Conservation (phyloP, 2,888 invertebrate genomes). For the Nebria brevicollis region DNA sequence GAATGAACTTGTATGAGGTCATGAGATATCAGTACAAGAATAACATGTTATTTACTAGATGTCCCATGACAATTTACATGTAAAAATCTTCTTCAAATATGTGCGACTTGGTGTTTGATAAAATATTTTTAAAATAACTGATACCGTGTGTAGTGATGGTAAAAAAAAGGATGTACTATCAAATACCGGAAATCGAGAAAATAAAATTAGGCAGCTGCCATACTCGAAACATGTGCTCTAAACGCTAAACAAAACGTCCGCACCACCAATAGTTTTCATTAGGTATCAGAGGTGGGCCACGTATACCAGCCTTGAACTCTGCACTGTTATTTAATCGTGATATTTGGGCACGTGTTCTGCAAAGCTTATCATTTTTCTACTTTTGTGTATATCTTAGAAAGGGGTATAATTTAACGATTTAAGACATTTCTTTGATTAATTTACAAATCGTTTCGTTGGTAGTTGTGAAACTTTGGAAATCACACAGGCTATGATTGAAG, state of each 20-base stretch:
- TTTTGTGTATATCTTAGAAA: neutral
- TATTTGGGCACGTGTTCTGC: slow-evolving; percentile 31
- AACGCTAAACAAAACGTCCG: slow-evolving; percentile 3
- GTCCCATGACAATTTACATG: neutral
- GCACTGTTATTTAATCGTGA: slow-evolving; percentile 38
- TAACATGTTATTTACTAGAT: neutral
- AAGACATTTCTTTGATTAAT: neutral
- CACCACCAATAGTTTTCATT: slow-evolving; percentile 31
- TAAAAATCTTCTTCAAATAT: neutral
- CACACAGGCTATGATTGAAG: no score
- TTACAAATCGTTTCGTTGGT: neutral
- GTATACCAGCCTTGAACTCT: slow-evolving; percentile 36
- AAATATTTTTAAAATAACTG: neutral
- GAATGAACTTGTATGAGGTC: slow-evolving; percentile 1
- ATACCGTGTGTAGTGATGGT: neutral
- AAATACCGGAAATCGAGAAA: slow-evolving; percentile 17
- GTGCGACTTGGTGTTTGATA: neutral
- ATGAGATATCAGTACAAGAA: neutral
- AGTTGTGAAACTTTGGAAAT: no score
- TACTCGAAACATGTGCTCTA: slow-evolving; percentile 15
- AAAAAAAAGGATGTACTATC: slow-evolving; percentile 1
- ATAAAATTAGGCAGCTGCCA: slow-evolving; percentile 17
- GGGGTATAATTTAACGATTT: neutral
- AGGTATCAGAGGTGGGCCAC: neutral
- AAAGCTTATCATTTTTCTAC: neutral